Base-by-base conservation (phyloP, 2,888 invertebrate species). In the Leucophenga maculata region DNA sequence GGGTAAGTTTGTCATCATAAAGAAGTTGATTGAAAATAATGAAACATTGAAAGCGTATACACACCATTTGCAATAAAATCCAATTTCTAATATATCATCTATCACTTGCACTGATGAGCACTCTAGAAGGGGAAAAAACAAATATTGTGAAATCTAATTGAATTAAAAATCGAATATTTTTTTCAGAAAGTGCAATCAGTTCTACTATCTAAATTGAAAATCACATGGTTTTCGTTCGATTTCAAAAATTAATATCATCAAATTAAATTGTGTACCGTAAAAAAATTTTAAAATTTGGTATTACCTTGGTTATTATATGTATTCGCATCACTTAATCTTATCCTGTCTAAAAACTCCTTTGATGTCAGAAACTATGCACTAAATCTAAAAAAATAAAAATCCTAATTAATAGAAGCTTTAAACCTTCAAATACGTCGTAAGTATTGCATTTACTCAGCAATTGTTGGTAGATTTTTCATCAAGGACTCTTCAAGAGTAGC, bases 401-500 rank as follows among this genome's bases (percentile, higher is more conserved):
- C 14, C 16, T 3, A 16, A 50, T 50, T 50, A 50, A 26, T 20
- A 13, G 3, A 20, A 54, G 54, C 9, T 20, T 18, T 11, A 54
- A 55, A 55, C 1, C 16, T 52, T 52, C 9, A 50, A n/a, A 50
- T 50, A 11, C 6, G 6, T 1, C 16, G 18, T 1, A 11, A n/a
- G n/a, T n/a, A n/a, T n/a, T n/a, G 14, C n/a, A n/a, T 2, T n/a
- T 18, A 13, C 6, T 73, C 69, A 76, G 76, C 60, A 26, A 3
- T 14, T 60, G 60, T 75, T 76, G 79, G 74, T 74, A 65, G 32
- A 22, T 64, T 54, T 75, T 55, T 76, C 78, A 77, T 78, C 82
- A 81, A 75, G 26, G 48, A 54, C 64, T 68, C 57, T 77, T 82
- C 82, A 81, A 79, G 79, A 82, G 80, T 82, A 82, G 82, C 82